Evolutionary conservation across 1,140 invertebrate genomes (phyloP).

Genomic region (Lutraria rhynchaena): DNA sequence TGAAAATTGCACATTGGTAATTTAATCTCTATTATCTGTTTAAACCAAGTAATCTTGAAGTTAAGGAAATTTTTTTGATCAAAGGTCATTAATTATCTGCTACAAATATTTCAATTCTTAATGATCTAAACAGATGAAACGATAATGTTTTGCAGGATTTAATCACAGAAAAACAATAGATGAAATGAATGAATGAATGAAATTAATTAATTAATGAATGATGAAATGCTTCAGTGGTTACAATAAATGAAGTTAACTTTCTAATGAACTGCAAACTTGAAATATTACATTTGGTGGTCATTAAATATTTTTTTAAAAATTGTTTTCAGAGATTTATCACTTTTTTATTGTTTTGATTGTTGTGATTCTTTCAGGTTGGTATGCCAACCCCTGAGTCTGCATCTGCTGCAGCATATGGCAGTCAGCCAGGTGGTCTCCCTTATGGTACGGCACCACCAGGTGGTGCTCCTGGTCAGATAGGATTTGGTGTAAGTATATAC

Average conservation of each 20-base stretch:
- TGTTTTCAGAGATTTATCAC: background rate
- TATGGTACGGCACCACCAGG: slow-evolving; percentile 67
- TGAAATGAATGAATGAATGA: no score
- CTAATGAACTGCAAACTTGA: background rate
- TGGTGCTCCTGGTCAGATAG: slow-evolving; percentile 49
- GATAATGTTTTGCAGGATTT: no score
- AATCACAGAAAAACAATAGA: no score
- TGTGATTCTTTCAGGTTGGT: slow-evolving; percentile 55
- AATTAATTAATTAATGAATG: no score
- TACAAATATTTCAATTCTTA: no score
- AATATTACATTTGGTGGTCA: background rate
- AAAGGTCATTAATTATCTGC: no score
- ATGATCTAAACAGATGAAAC: no score
- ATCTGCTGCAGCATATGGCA: slow-evolving; percentile 69
- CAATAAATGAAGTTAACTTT: background rate
- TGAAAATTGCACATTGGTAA: no score
- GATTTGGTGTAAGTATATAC: slow-evolving; percentile 61
- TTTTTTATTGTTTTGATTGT: background rate
- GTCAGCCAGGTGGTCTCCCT: slow-evolving; percentile 61
- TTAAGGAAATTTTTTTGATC: no score
- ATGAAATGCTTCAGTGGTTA: background rate
- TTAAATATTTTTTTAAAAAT: background rate
- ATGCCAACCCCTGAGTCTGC: slow-evolving; percentile 75
- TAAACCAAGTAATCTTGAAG: no score
- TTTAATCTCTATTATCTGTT: no score